Percentiles rank a stretch among this genome's conserved stretches.
These are phyloP conservation scores for Eunapius fragilis DNA, from an alignment of 37 sponge, comb jelly and placozoan species.

Conservation along the genomic window DNA sequence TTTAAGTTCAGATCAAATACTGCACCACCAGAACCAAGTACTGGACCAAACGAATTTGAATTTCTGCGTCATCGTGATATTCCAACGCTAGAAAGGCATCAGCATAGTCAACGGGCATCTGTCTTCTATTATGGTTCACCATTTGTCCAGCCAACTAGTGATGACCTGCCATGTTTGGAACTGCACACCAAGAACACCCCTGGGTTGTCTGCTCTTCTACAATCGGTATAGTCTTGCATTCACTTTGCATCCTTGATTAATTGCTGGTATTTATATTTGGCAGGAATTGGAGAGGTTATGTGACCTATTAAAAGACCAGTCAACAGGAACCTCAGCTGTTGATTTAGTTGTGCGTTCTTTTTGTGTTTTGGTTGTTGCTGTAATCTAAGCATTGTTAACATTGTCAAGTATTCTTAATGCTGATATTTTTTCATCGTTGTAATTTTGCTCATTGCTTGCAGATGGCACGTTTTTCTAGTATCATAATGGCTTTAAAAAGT, in stretches of 20 bases:
- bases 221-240: not conserved
- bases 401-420: no score
- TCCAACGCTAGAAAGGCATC: not conserved
- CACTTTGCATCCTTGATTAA: not conserved
- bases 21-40: not conserved
- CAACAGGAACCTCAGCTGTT: not conserved
- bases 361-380: no score
- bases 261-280: not conserved
- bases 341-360: not conserved
- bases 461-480: not conserved
- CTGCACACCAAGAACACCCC: not conserved
- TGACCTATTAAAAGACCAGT: not conserved
- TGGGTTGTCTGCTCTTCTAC: not conserved
- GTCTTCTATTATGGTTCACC: not conserved
- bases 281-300: not conserved
- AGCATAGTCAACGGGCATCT: not conserved
- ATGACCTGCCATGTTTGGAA: not conserved
- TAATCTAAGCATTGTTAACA: no score
- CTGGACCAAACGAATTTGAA: not conserved
- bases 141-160: not conserved
- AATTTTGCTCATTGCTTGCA: not conserved
- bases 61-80: not conserved
- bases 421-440: no score
- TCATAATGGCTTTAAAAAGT: not conserved
- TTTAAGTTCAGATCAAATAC: not conserved